Conservation (phyloP, 2,113 vertebrate species). For the Pluvialis apricaria region DNA sequence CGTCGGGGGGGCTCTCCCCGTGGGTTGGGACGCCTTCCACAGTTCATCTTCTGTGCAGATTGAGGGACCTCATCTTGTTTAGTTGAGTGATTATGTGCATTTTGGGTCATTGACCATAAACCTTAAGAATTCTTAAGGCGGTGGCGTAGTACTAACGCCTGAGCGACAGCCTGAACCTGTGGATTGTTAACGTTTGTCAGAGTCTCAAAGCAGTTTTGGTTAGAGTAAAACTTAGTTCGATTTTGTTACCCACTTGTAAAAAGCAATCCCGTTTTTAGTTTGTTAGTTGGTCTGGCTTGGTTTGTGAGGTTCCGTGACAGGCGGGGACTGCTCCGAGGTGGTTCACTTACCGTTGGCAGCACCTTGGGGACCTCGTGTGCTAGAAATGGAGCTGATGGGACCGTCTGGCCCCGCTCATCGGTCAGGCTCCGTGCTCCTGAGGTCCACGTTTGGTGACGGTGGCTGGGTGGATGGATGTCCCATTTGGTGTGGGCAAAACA, state of each 20-base stretch:
- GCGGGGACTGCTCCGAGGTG: background rate
- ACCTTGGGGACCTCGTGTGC: rapidly evolving
- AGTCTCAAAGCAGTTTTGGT: background rate
- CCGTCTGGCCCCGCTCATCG: rapidly evolving
- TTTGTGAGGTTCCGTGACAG: background rate
- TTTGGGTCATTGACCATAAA: background rate
- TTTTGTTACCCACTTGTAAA: background rate
- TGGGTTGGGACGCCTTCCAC: background rate
- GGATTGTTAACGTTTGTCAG: background rate
- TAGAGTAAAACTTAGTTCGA: background rate
- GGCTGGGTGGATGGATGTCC: rapidly evolving
- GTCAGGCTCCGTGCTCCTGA: background rate
- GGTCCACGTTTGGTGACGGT: rapidly evolving
- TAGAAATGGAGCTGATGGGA: background rate
- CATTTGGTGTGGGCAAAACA: no score
- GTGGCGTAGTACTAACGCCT: background rate
- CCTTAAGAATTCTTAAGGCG: background rate
- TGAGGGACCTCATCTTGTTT: background rate
- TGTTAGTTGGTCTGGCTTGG: background rate
- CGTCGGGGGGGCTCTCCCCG: background rate
- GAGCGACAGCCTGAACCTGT: background rate
- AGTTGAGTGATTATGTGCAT: background rate
- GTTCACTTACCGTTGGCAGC: background rate
- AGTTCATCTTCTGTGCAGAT: background rate
- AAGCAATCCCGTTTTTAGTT: background rate